Evolutionary conservation across 2,113 vertebrate species (phyloP).

Genomic region (Galbula dea): DNA sequence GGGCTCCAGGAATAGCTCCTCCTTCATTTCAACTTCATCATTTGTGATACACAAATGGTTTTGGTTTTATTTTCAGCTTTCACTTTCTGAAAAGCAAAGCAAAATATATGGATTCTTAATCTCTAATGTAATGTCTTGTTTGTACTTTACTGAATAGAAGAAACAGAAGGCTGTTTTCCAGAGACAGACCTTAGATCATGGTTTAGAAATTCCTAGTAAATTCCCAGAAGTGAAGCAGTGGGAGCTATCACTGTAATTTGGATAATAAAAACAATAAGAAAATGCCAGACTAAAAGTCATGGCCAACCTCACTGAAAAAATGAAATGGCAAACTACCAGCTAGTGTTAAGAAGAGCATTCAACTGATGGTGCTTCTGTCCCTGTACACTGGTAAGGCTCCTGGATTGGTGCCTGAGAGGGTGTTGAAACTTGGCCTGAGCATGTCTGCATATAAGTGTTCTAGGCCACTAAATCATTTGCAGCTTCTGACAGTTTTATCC

Average conservation of each 20-base stretch:
- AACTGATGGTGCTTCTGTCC: background rate
- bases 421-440: background rate
- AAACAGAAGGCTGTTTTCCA: background rate
- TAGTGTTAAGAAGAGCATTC: background rate
- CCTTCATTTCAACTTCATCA: background rate
- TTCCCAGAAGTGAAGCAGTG: background rate
- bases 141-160: background rate
- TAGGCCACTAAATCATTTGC: background rate
- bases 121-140: background rate
- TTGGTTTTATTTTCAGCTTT: constrained; percentile 12
- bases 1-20: background rate
- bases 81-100: background rate
- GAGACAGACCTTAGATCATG: background rate
- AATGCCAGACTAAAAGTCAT: background rate
- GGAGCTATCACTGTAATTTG: background rate
- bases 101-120: background rate
- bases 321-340: background rate
- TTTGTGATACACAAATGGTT: background rate
- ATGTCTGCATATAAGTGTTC: background rate
- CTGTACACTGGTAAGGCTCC: background rate
- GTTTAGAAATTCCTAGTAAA: background rate
- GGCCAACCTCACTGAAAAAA: background rate
- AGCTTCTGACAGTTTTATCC: background rate
- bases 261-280: background rate
- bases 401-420: background rate